Base-by-base conservation (phyloP, 2,113 vertebrate species). In the Zapornia atra region DNA sequence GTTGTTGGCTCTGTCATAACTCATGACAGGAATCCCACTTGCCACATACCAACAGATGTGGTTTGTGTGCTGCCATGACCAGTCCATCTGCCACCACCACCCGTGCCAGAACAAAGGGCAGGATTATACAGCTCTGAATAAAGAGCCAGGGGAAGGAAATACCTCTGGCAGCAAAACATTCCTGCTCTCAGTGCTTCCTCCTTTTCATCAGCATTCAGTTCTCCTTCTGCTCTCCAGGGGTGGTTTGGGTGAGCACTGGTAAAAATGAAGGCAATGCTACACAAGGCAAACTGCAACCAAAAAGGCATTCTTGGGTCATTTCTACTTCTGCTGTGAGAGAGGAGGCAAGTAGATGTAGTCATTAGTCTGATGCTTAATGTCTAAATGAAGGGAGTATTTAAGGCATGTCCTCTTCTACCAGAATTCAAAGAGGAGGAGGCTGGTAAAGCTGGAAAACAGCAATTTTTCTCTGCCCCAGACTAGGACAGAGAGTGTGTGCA, bases 131-230 rank as follows among this genome's bases (percentile, higher is more conserved):
- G 48, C 0, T 0, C 42, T 29, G 46, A 90, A 64, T 69, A 73
- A 95, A 84, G 36, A 82, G 44, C 54, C 16, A 15, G 66, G 93
- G 93, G 71, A 93, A 77, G 87, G 72, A 94, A 96, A 93, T 28
- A 70, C 85, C 66, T 54, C 89, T 46, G 40, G 64, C 54, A 71
- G 71, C 38, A 76, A 70, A 77, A 36, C 1, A 1, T 42, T 70
- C 54, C 79, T 69, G 50, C n/a, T 80, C 46, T n/a, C 57, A 70
- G 64, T 12, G n/a, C 87, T 91, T 79, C 77, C 50, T 89, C 38
- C 56, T 83, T 68, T 66, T 31, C 42, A 18, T 48, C 73, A 72
- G 38, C 0, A 0, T 40, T 92, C 56, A 25, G 42, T 17, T 82
- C 61, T 79, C 75, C 89, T 48, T 60, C 90, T 91, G 79, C 79